Evolutionary conservation across 1,140 invertebrate species (phyloP).

Genomic region (Coboldia fuscipes): DNA sequence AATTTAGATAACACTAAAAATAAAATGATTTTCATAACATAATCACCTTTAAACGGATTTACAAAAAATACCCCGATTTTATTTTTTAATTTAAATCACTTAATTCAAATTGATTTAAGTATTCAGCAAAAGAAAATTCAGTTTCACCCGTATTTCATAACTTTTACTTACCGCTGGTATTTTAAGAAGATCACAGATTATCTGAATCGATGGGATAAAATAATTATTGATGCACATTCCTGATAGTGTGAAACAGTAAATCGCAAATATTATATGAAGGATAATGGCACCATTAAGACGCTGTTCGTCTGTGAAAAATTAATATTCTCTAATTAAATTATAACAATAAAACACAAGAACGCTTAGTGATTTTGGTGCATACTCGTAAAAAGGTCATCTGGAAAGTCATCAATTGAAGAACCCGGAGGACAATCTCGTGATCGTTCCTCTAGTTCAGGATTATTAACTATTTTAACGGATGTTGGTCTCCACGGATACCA

Average conservation of each 20-base stretch:
- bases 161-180: conserved; percentile 41
- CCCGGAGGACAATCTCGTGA: no score
- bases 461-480: no score
- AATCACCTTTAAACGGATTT: no score
- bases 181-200: conserved; percentile 49
- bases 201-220: conserved; percentile 60
- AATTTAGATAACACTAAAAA: no score
- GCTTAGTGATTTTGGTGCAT: not conserved
- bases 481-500: no score
- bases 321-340: not conserved
- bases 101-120: no score
- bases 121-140: no score
- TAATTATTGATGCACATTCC: conserved; percentile 74
- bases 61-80: no score
- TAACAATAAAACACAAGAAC: conserved; percentile 11
- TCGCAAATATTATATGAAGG: conserved; percentile 46
- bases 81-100: no score
- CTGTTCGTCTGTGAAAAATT: conserved; percentile 25
- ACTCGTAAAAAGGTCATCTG: not conserved
- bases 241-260: conserved; percentile 58
- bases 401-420: not conserved
- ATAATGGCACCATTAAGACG: conserved; percentile 42
- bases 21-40: no score
- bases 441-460: no score
- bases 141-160: no score